Percentiles rank a stretch among this genome's conserved stretches.
phyloP scores from a whole-genome alignment of 2,888 invertebrate species.

The Drosophila kokeensis region DNA sequence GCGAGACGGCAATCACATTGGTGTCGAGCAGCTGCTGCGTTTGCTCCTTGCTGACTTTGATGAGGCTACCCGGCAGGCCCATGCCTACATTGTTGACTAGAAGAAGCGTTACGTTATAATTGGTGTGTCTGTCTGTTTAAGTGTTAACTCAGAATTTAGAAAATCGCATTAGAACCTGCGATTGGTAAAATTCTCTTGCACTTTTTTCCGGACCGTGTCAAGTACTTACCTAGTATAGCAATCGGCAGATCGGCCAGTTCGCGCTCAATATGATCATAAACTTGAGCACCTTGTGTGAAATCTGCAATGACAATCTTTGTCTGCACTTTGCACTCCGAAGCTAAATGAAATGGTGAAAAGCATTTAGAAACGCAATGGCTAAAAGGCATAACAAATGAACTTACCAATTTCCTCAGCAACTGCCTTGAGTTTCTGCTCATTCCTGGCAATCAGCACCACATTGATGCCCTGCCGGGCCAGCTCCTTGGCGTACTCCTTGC shows the following conservation, averaged over 20 bases:
- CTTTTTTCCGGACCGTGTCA: not conserved
- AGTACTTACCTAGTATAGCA: conserved; percentile 91
- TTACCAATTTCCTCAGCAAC: conserved; percentile 91
- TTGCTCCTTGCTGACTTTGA: conserved; percentile 89
- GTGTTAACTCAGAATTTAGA: not conserved
- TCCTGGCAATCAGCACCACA: conserved; percentile 92
- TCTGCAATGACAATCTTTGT: conserved; percentile 91
- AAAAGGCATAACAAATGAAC: conserved; percentile 32
- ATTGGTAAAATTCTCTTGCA: not conserved
- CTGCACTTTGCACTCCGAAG: conserved; percentile 87
- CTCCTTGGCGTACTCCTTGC: conserved; percentile 92
- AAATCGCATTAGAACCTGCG: not conserved
- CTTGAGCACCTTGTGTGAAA: conserved; percentile 89
- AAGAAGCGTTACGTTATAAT: not conserved
- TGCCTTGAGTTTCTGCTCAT: conserved; percentile 88
- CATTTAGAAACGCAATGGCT: not conserved
- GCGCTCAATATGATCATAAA: conserved; percentile 89
- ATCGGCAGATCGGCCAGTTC: conserved; percentile 90
- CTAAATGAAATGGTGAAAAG: conserved; percentile 63
- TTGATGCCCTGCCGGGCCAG: conserved; percentile 91
- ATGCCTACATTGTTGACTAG: conserved; percentile 89
- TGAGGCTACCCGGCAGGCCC: conserved; percentile 90
- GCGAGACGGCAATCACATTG: conserved; percentile 93
- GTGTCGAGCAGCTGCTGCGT: conserved; percentile 93
- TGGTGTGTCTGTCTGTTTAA: accelerated